A percentile compares a stretch with the other conserved stretches of the same genome.
Conservation (phyloP, 2,797 vertebrate genomes). For the Enteromius argenteus region DNA sequence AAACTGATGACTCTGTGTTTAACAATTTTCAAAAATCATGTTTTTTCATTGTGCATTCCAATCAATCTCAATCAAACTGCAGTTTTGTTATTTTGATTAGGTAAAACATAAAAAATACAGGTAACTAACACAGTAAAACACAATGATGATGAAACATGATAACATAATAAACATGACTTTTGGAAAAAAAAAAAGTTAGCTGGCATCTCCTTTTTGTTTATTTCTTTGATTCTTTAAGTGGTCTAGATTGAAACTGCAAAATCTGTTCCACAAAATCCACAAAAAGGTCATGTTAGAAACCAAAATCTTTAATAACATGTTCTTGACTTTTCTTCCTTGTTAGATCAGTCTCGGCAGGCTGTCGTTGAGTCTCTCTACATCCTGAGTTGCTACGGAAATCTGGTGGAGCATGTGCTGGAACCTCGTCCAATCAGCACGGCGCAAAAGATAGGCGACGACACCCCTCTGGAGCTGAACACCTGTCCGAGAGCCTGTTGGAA, state of each 20-base stretch:
- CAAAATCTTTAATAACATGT: background rate
- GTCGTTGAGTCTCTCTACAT: slow-evolving; percentile 94
- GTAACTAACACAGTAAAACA: no score
- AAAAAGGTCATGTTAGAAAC: background rate
- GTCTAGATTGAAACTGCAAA: background rate
- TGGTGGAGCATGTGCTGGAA: slow-evolving; percentile 95
- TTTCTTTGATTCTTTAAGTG: background rate
- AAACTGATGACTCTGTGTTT: no score
- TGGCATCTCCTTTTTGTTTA: background rate
- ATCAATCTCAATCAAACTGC: no score
- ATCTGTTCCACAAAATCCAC: background rate
- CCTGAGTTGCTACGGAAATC: slow-evolving; percentile 93
- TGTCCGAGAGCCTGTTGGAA: slow-evolving; percentile 95
- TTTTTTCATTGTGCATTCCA: no score
- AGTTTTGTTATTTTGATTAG: no score
- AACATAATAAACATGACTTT: no score
- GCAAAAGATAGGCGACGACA: slow-evolving; percentile 95
- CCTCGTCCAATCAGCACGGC: slow-evolving; percentile 92
- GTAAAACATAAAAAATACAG: no score
- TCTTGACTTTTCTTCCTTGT: background rate
- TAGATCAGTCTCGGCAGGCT: slow-evolving; percentile 94
- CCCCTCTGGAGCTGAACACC: slow-evolving; percentile 91
- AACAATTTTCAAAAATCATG: no score
- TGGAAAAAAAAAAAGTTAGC: no score
- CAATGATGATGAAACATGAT: no score